These are phyloP conservation scores for Zootermopsis nevadensis DNA, from an alignment of 2,888 invertebrate genomes.

Conservation along the genomic window DNA sequence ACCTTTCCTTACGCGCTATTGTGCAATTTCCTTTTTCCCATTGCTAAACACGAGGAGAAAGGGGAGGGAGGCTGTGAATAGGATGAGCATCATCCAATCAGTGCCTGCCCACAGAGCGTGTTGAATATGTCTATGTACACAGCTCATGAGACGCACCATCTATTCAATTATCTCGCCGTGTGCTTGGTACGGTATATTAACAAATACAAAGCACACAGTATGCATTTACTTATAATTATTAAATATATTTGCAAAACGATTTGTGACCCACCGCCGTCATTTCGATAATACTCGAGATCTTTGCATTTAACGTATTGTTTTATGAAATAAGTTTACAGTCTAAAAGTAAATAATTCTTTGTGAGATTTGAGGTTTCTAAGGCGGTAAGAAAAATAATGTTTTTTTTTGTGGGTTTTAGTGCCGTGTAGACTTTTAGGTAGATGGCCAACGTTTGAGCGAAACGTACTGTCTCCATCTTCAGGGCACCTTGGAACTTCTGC, in stretches of 20 bases:
- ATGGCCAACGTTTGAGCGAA: too few species aligned
- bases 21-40: background rate
- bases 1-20: slow-evolving; percentile 21
- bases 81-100: slow-evolving; percentile 27
- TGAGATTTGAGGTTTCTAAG: too few species aligned
- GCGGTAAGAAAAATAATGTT: too few species aligned
- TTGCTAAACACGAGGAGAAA: background rate
- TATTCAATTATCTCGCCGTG: slow-evolving; percentile 17
- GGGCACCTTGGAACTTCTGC: too few species aligned
- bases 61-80: background rate
- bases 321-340: too few species aligned
- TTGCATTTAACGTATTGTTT: too few species aligned
- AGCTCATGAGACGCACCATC: slow-evolving; percentile 8
- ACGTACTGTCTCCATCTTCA: too few species aligned
- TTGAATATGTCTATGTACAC: slow-evolving; percentile 18
- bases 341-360: too few species aligned
- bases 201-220: background rate
- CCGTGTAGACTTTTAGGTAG: too few species aligned
- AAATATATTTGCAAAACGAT: background rate
- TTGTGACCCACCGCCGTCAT: too few species aligned
- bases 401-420: too few species aligned
- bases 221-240: slow-evolving; percentile 5
- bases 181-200: background rate
- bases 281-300: too few species aligned
- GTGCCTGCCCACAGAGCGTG: background rate